Evolutionary conservation across 35 echinoderm and acorn worm species (phyloP).

Genomic region (Apostichopus japonicus): DNA sequence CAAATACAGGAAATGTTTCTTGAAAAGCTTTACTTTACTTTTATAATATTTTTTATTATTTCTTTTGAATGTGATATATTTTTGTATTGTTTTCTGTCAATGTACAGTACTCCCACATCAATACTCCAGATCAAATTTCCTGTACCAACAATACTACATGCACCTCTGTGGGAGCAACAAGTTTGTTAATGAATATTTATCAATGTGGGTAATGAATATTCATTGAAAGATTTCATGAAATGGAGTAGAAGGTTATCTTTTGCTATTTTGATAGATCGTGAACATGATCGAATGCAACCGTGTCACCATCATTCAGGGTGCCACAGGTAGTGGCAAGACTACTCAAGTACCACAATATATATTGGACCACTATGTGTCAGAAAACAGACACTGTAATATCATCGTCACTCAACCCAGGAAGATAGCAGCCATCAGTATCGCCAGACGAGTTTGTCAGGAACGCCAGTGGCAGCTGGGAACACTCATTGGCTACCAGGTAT

Average conservation of each 20-base stretch:
- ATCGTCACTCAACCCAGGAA: conserved; percentile 95
- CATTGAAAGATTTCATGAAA: background rate
- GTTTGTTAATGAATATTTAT: no score
- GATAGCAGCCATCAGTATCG: conserved; percentile 98
- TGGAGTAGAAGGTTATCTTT: background rate
- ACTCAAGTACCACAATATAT: conserved; percentile 98
- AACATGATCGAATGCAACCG: conserved; percentile 88
- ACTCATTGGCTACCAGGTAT: conserved; percentile 95
- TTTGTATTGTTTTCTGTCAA: no score
- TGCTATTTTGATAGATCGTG: conserved; percentile 54
- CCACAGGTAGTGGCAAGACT: conserved; percentile 94
- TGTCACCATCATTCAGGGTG: conserved; percentile 91
- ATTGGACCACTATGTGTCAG: conserved; percentile 81
- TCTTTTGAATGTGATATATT: no score
- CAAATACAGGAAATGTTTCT: no score
- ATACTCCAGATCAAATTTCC: background rate
- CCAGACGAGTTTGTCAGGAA: conserved; percentile 89
- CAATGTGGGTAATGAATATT: no score
- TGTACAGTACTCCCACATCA: background rate
- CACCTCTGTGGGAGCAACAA: no score
- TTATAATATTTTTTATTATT: no score
- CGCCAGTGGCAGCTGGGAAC: conserved; percentile 92
- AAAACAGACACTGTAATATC: conserved; percentile 92
- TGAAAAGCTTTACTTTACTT: no score
- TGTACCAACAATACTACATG: no score